Evolutionary conservation across 2,888 invertebrate species (phyloP).

Genomic region (Glyphotaelius pellucidus): DNA sequence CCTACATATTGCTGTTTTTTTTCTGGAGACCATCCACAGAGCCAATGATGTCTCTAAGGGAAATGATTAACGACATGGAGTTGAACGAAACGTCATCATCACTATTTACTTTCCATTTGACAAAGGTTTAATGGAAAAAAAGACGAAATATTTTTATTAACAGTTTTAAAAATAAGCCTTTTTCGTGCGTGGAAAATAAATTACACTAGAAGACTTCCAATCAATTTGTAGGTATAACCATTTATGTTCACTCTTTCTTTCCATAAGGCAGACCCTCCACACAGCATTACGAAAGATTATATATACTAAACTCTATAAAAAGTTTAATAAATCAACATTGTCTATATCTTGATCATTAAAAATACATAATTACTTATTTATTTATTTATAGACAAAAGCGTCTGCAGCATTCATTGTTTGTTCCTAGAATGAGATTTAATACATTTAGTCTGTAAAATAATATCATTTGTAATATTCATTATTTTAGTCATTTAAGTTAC

Average conservation of each 20-base stretch:
- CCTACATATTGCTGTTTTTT: background rate
- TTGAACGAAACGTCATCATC: background rate
- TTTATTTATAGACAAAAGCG: too few relatives aligned
- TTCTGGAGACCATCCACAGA: background rate
- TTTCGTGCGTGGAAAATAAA: background rate
- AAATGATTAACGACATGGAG: slow-evolving; percentile 2
- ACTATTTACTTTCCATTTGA: background rate
- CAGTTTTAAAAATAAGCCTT: background rate
- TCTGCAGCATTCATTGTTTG: too few relatives aligned
- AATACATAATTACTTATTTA: too few relatives aligned
- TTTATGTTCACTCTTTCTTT: background rate
- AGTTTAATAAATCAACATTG: too few relatives aligned
- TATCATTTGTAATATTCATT: too few relatives aligned
- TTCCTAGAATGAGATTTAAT: too few relatives aligned
- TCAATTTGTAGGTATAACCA: background rate
- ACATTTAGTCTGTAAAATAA: too few relatives aligned
- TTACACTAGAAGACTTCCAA: background rate
- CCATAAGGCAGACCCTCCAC: too few relatives aligned
- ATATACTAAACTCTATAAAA: too few relatives aligned
- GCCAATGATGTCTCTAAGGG: background rate
- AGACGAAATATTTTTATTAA: background rate
- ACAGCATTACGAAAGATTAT: too few relatives aligned
- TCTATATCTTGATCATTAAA: too few relatives aligned
- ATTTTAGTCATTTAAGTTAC: too few relatives aligned
- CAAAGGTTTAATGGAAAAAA: slow-evolving; percentile 1